Conservation (phyloP, 2,113 vertebrate genomes). For the Trichomycterus rosablanca region DNA sequence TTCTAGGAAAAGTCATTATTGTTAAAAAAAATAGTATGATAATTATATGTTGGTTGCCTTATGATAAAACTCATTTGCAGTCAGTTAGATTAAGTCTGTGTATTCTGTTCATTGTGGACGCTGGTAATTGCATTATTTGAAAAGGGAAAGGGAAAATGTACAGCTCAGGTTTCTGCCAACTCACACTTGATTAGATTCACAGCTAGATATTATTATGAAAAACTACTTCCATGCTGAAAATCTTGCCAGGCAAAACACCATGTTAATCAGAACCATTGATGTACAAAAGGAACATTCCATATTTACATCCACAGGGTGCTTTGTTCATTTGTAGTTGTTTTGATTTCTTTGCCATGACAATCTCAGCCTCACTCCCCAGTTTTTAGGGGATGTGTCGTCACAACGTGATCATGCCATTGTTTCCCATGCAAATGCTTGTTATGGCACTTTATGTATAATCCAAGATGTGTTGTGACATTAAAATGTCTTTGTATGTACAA, state of each 20-base stretch:
- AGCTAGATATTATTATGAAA: neutral
- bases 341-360: slow-evolving; percentile 61
- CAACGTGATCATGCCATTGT: slow-evolving; percentile 50
- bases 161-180: slow-evolving; percentile 38
- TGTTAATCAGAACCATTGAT: slow-evolving; percentile 1
- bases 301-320: slow-evolving; percentile 46
- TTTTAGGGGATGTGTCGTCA: slow-evolving; percentile 48
- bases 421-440: slow-evolving; percentile 62
- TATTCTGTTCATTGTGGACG: too few species aligned
- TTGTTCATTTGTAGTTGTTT: slow-evolving; percentile 41
- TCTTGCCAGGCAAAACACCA: neutral
- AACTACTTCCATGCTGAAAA: slow-evolving; percentile 8
- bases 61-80: too few species aligned
- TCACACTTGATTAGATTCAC: slow-evolving; percentile 11
- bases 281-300: slow-evolving; percentile 40
- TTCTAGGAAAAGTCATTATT: too few species aligned
- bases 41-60: too few species aligned
- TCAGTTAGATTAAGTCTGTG: too few species aligned
- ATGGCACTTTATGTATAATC: slow-evolving; percentile 64
- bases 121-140: slow-evolving; percentile 30
- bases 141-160: slow-evolving; percentile 28
- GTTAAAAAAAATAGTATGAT: too few species aligned
- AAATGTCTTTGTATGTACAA: slow-evolving; percentile 45
- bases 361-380: slow-evolving; percentile 45
- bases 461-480: slow-evolving; percentile 45